Evolutionary conservation across 2,888 invertebrate genomes (phyloP).

Genomic region (Acleris emargana): DNA sequence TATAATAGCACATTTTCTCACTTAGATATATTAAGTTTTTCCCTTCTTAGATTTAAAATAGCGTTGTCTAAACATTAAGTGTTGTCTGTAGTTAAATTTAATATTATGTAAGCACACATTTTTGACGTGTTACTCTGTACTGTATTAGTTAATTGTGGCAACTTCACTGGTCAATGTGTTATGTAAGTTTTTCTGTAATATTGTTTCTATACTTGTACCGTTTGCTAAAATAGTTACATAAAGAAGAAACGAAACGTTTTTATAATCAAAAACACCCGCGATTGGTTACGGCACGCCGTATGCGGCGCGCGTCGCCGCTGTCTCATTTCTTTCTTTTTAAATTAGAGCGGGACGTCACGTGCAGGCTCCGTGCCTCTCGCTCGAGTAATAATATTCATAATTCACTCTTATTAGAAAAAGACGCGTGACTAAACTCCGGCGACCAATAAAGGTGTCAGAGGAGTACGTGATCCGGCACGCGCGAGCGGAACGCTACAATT

Average conservation of each 20-base stretch:
- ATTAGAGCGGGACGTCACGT: slow-evolving; percentile 49
- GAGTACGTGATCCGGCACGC: neutral
- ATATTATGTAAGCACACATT: no score
- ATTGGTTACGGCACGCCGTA: slow-evolving; percentile 19
- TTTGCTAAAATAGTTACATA: no score
- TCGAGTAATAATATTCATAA: slow-evolving; percentile 35
- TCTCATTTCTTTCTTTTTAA: slow-evolving; percentile 49
- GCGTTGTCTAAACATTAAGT: no score
- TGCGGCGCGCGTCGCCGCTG: slow-evolving; percentile 38
- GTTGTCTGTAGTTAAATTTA: no score
- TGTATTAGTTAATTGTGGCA: no score
- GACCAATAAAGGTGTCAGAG: slow-evolving; percentile 17
- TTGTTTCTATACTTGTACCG: no score
- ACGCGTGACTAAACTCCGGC: slow-evolving; percentile 26
- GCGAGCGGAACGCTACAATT: neutral
- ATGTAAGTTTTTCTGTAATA: no score
- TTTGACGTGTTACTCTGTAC: no score
- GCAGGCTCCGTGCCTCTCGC: slow-evolving; percentile 28
- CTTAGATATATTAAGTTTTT: no score
- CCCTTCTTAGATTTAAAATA: no score
- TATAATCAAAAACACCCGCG: slow-evolving; percentile 14
- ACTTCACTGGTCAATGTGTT: no score
- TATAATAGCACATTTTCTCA: no score
- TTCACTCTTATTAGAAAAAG: slow-evolving; percentile 33
- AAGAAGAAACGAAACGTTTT: neutral